These are phyloP conservation scores for Apodemia duryi DNA, from an alignment of 2,888 invertebrate genomes.

Conservation along the genomic window DNA sequence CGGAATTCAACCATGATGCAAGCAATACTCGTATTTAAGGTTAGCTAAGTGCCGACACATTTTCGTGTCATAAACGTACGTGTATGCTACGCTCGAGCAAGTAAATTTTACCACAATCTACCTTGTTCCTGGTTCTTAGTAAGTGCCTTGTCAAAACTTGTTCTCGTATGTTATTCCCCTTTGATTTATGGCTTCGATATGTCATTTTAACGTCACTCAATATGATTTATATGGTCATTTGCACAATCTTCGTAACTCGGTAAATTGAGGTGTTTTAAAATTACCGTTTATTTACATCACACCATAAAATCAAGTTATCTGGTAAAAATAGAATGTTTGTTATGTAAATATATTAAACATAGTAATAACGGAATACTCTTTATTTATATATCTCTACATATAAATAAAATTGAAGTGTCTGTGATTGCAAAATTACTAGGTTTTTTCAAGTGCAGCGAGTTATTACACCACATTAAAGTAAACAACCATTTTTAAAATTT, in stretches of 20 bases:
- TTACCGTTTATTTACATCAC: background rate
- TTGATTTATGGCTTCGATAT: conserved; percentile 74
- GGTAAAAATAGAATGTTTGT: too few species aligned
- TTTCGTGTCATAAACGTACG: background rate
- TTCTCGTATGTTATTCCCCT: conserved; percentile 61
- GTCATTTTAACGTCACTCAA: conserved; percentile 70
- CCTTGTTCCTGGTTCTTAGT: conserved; percentile 52
- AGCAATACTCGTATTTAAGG: background rate
- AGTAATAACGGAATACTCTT: too few species aligned
- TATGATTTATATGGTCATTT: conserved; percentile 71
- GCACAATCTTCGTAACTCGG: conserved; percentile 5
- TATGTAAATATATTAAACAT: too few species aligned
- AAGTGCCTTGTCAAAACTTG: conserved; percentile 74
- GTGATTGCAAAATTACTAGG: too few species aligned
- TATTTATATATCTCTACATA: too few species aligned
- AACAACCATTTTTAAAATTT: too few species aligned
- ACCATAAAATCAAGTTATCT: too few species aligned
- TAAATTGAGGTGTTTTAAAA: background rate
- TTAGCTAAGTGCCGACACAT: conserved; percentile 13
- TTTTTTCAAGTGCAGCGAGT: too few species aligned
- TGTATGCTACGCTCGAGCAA: background rate
- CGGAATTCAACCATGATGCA: background rate
- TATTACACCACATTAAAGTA: too few species aligned
- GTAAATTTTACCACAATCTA: conserved; percentile 48
- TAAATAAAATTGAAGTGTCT: too few species aligned